Evolutionary conservation across 2,888 invertebrate genomes (phyloP).

Genomic region (Ryuthela nishihirai): DNA sequence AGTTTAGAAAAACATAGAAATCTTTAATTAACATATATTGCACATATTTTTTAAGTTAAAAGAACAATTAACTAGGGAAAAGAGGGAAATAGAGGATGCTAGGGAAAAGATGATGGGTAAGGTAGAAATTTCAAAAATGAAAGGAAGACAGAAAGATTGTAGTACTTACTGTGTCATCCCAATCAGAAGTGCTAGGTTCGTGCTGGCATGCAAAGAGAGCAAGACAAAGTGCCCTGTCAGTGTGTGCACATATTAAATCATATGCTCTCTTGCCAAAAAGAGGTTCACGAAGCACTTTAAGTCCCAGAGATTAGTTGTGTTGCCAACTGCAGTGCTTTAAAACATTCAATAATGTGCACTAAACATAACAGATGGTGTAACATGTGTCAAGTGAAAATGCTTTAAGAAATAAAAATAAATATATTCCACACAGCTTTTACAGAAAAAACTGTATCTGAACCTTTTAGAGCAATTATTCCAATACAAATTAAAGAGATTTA

Average conservation of each 20-base stretch:
- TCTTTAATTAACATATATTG: neutral
- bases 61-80: neutral
- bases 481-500: no score
- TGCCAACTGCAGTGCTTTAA: neutral
- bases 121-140: conserved; percentile 1
- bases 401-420: no score
- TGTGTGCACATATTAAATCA: conserved; percentile 24
- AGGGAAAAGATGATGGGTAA: neutral
- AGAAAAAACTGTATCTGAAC: no score
- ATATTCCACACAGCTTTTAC: no score
- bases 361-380: no score
- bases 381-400: no score
- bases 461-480: no score
- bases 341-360: no score
- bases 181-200: conserved; percentile 40
- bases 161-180: conserved; percentile 43
- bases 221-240: conserved; percentile 25
- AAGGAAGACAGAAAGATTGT: conserved; percentile 15
- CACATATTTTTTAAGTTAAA: neutral
- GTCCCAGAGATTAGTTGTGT: conserved; percentile 10
- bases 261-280: conserved; percentile 37
- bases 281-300: conserved; percentile 37
- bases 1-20: no score
- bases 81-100: neutral
- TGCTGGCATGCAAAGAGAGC: conserved; percentile 41